Base-by-base conservation (phyloP, 2,888 invertebrate genomes). In the Sinhomidia bicolor region DNA sequence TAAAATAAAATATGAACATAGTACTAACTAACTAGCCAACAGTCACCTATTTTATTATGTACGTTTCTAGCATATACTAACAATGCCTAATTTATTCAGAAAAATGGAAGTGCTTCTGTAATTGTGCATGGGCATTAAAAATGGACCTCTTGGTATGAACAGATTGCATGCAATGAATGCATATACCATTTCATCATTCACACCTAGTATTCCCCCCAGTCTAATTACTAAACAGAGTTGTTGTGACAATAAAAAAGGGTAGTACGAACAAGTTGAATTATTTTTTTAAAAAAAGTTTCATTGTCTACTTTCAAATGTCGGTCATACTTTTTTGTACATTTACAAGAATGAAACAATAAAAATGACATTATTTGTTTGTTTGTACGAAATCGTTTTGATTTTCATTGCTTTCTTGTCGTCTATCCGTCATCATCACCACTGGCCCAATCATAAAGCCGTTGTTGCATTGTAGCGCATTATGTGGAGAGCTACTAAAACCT, bases 331-430 rank as follows among this genome's bases (percentile, higher is more conserved):
- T 1, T 57, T 57, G 4, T 57, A 20, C 26, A 17, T 5, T 57
- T 57, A 57, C 29, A 62, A 32, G 23, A 60, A 62, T 62, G 9
- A 9, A 10, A 29, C 29, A 62, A 60, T 60, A 29, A 60, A 60
- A 60, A 62, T 29, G 29, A 29, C 62, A 62, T 57, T 47, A 10
- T 60, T 79, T 60, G 26, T 62, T 80, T 62, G 60, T 62, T 60
- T 62, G 80, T 10, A 41, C 23, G 62, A 62, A 80, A 80, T 62
- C 62, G 26, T 44, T 80, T 80, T 57, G 6, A 20, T 12, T 20
- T 54, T 54, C 36, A 54, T 54, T 54, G 20, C 54, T 54, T 51
- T 29, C 36, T 20, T 41, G 36, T 36, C n/a, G n/a, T n/a, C n/a
- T n/a, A n/a, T 74, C 23, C 41, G 79, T 60, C 41, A 78, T 78